Evolutionary conservation across 2,888 invertebrate species (phyloP).

Genomic region (Ischnura elegans): DNA sequence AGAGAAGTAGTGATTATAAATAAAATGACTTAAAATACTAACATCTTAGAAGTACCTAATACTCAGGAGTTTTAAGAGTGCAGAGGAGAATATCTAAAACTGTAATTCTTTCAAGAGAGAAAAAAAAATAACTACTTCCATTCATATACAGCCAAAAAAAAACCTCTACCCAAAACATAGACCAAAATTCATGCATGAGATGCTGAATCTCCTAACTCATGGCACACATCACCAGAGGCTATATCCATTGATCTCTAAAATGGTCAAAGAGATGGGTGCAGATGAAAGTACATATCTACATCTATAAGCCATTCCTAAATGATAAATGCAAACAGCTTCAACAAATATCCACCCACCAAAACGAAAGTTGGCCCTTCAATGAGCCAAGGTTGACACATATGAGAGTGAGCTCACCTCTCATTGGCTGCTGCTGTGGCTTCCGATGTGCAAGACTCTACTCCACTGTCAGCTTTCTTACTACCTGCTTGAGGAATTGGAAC

Average conservation of each 20-base stretch:
- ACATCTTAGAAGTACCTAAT: no score
- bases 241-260: neutral
- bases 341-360: neutral
- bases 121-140: no score
- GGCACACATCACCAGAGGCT: neutral
- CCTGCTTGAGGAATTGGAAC: neutral
- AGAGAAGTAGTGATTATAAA: no score
- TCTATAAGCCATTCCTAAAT: neutral
- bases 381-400: neutral
- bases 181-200: neutral
- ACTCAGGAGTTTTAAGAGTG: no score
- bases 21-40: no score
- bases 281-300: neutral
- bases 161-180: neutral
- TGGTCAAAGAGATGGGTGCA: neutral
- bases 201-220: neutral
- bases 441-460: neutral
- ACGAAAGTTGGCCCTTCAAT: neutral
- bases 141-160: neutral
- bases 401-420: slow-evolving; percentile 49
- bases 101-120: no score
- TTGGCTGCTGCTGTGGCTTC: neutral
- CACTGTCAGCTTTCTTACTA: neutral
- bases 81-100: no score
- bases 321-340: neutral